Evolutionary conservation across 2,113 vertebrate species (phyloP), one percentile per base, ranked within the genome.

Genomic region (Rhipidura dahli): DNA sequence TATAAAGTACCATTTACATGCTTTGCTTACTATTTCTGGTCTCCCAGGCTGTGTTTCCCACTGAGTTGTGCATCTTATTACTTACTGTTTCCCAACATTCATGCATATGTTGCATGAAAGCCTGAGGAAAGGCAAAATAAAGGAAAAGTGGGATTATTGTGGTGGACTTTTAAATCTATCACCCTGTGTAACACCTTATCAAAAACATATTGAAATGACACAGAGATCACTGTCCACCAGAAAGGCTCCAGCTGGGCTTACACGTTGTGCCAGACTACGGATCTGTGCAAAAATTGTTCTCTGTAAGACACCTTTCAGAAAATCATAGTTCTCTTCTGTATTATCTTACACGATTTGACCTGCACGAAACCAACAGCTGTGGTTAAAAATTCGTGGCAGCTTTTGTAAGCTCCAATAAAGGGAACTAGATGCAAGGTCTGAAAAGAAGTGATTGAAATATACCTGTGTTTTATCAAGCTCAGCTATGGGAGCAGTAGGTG

Each of bases 1-100:
- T 93, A 81, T 70, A 89, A 86, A 76, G 37, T 75, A 75, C 7
- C 28, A 45, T 93, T 82, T 61, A 53, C 49, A 65, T 84, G 40
- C n/a, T 77, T 82, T 86, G 44, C 30, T 64, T 89, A 42, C 79
- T 90, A 60, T 95, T 93, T 90, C 83, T 97, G 60, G 21, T 87
- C 66, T 80, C 59, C 42, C 71, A 69, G 28, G 42, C 87, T 82
- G 14, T 81, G 53, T 93, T 95, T 96, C 68, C 80, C 49, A 78
- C 88, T 60, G 79, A 91, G 39, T 14, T 89, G 20, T 89, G 85
- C 40, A 60, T 93, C 60, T 91, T 70, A 71, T 53, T 91, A 70
- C 70, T 90, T 85, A n/a, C 71, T 81, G 9, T 90, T 94, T 97
- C 88, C 71, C 60, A 88, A 35, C 33, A 80, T 37, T 83, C 26